Evolutionary conservation across 2,113 vertebrate species (phyloP).

Genomic region (Otis tarda): DNA sequence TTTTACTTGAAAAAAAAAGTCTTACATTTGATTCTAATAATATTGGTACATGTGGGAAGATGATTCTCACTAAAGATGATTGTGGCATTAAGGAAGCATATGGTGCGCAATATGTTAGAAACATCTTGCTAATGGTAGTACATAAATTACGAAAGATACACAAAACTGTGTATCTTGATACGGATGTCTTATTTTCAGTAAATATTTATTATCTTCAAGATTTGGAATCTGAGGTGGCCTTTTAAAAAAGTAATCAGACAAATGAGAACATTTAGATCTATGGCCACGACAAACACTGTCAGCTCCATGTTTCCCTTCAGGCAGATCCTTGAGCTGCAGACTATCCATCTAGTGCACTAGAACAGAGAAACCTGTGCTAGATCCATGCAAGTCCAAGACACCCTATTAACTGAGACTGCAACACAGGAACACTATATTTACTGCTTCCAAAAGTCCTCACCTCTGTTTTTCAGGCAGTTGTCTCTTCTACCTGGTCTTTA

Average conservation of each 20-base stretch:
- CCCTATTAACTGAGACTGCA: neutral
- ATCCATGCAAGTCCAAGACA: neutral
- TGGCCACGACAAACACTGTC: neutral
- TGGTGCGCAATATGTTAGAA: slow-evolving; percentile 18
- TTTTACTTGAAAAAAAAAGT: neutral
- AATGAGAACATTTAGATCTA: neutral
- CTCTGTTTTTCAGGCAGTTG: neutral
- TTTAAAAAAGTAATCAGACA: neutral
- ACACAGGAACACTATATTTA: neutral
- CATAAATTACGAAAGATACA: slow-evolving; percentile 2
- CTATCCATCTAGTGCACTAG: neutral
- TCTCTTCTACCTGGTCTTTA: neutral
- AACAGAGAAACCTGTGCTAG: neutral
- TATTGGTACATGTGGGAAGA: neutral
- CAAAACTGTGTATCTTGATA: neutral
- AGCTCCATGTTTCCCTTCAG: neutral
- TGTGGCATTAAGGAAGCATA: slow-evolving; percentile 12
- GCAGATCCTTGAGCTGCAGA: neutral
- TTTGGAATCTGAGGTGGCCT: neutral
- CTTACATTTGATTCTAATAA: neutral
- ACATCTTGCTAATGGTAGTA: neutral
- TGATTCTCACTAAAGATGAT: neutral
- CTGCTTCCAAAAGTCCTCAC: neutral
- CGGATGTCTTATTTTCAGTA: neutral
- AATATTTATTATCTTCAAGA: neutral